Percentiles rank a stretch among this genome's conserved stretches.
Evolutionary conservation across 2,797 vertebrate species (phyloP).

Genomic region (Potorous gilbertii): DNA sequence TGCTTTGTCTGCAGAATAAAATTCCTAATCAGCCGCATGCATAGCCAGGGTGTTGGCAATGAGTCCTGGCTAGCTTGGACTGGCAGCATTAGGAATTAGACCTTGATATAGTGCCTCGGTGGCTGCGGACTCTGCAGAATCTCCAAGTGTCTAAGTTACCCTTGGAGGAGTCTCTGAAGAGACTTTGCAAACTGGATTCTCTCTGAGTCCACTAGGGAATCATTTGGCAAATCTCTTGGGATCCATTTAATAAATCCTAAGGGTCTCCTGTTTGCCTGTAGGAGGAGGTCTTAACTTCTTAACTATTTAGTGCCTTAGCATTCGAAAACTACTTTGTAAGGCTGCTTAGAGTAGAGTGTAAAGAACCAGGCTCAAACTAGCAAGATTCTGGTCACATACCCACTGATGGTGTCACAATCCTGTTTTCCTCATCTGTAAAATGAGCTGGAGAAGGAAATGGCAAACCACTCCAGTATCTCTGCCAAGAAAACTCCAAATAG

Average conservation of each 20-base stretch:
- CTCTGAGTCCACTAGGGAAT: background rate
- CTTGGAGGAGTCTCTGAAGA: background rate
- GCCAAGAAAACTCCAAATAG: background rate
- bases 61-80: background rate
- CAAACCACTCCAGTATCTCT: background rate
- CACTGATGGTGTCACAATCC: background rate
- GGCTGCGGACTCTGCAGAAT: background rate
- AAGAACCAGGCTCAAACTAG: background rate
- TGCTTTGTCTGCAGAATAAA: conserved; percentile 24
- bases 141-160: background rate
- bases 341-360: background rate
- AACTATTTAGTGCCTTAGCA: background rate
- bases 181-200: background rate
- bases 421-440: background rate
- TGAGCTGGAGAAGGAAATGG: background rate
- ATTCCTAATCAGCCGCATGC: background rate
- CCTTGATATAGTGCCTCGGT: background rate
- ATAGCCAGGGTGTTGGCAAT: background rate
- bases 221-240: background rate
- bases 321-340: background rate
- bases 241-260: background rate
- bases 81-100: background rate
- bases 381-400: background rate
- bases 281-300: background rate
- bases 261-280: background rate